Evolutionary conservation across 2,113 vertebrate species (phyloP), one percentile per base, ranked within the genome.

Genomic region (Anhinga anhinga): DNA sequence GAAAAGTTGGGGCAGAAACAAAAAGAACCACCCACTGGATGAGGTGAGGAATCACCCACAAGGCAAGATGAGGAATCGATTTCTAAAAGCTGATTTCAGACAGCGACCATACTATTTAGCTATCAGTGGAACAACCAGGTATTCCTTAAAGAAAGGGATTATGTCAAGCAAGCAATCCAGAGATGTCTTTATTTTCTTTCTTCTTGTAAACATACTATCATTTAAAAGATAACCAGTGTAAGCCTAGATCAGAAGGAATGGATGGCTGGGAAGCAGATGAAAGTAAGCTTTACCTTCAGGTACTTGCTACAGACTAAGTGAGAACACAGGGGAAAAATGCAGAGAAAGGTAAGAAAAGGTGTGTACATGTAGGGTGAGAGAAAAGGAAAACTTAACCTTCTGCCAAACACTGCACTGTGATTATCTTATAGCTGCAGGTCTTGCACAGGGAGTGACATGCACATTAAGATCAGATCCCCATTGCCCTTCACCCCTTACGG

Each of bases 341-440:
- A 92, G 49, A 74, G 50, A 62, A 70, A 92, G 32, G 70, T 72
- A 73, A 65, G 16, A 77, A 88, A 96, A 88, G 30, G 19, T 44
- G 17, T 29, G 13, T 61, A 70, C 4, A 8, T 20, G 55, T 36
- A 94, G 61, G 49, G 65, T 80, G 56, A 88, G 78, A 89, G 61
- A 58, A 42, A 62, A n/a, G 45, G 38, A 83, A 96, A 90, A 91
- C 61, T 91, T 55, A 52, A 59, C 65, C 45, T 84, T 10, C 23
- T 55, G 65, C 85, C n/a, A 56, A 94, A 70, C 50, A 52, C 89
- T 86, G 70, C 52, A 72, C 49, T 71, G 61, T 91, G 40, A 95
- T 94, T 91, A 79, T 62, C 73, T 86, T 67, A 67, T 58, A 89
- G 97, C 92, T 95, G 88, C 94, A 91, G 61, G 42, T 92, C 94